Evolutionary conservation across 2,797 vertebrate species (phyloP), one percentile per base, ranked within the genome.

Genomic region (Urophycis tenuis): DNA sequence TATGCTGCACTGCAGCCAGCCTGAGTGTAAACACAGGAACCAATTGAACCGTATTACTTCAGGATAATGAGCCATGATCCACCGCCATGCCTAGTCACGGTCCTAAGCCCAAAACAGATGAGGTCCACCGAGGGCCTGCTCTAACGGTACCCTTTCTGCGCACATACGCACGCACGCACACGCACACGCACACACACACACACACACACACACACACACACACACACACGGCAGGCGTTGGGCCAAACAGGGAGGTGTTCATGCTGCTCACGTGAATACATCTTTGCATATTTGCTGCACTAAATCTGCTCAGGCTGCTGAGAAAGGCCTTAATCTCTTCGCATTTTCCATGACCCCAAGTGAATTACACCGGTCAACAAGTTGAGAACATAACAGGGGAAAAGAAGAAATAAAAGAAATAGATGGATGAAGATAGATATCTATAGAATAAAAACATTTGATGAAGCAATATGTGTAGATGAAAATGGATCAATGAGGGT

Each of bases 11-110:
- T 71, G 69, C 29, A 71, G 60, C 45, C 5, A 7, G 67, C 25
- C 12, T 25, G 33, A 74, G 33, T 76, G 75, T 64, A 85, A 25
- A 88, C 81, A 86, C 69, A 84, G 73, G 60, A 83, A 82, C 29
- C 31, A 78, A 79, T 84, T 87, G 73, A 85, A 35, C 72, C 30
- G 69, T 67, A 75, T 77, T 85, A 80, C 76, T 81, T 75, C 76
- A 72, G 76, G 60, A 78, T 80, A 85, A 79, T 72, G 76, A 73
- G 11, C 85, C 80, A 83, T 88, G 92, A 90, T 90, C 86, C 87
- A 74, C 75, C 77, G 31, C 39, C 77, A 83, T 87, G 89, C 89
- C 89, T 90, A 93, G 88, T 93, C 90, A 93, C 79, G 60, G 79
- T 81, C 72, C 81, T 78, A 79, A 78, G 78, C 74, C 76, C 92